These are phyloP conservation scores for Odobenus rosmarus DNA, from an alignment of 2,113 vertebrate genomes.

Conservation along the genomic window DNA sequence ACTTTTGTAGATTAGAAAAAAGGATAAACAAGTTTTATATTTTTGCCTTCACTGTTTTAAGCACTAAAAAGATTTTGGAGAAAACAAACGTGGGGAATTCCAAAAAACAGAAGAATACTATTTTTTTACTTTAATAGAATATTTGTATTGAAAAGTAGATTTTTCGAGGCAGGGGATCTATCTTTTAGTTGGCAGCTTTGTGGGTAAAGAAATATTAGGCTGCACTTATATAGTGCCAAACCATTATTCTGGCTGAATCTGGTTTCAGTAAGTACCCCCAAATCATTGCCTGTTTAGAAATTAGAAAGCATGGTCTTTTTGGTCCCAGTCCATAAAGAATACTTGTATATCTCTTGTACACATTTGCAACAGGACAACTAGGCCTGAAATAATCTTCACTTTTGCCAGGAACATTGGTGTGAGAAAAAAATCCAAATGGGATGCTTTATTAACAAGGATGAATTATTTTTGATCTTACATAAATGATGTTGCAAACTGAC, in stretches of 20 bases:
- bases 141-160: slow-evolving; percentile 6
- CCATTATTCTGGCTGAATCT: not conserved
- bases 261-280: not conserved
- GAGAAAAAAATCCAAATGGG: not conserved
- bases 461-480: not conserved
- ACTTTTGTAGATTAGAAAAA: not conserved
- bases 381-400: slow-evolving; percentile 14
- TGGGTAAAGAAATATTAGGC: not conserved
- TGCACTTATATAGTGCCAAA: not conserved
- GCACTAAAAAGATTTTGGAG: not conserved
- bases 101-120: not conserved
- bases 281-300: slow-evolving; percentile 27
- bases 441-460: slow-evolving; percentile 29
- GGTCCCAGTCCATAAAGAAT: not conserved
- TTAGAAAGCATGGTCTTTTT: not conserved
- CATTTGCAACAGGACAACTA: not conserved
- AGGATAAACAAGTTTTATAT: not conserved
- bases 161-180: not conserved
- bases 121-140: slow-evolving; percentile 13
- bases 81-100: not conserved
- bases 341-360: not conserved
- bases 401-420: not conserved
- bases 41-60: not conserved
- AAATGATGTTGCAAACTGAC: not conserved
- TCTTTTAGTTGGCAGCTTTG: not conserved